Evolutionary conservation across 1,140 invertebrate species (phyloP), one percentile per base, ranked within the genome.

Genomic region (Halyomorpha halys): DNA sequence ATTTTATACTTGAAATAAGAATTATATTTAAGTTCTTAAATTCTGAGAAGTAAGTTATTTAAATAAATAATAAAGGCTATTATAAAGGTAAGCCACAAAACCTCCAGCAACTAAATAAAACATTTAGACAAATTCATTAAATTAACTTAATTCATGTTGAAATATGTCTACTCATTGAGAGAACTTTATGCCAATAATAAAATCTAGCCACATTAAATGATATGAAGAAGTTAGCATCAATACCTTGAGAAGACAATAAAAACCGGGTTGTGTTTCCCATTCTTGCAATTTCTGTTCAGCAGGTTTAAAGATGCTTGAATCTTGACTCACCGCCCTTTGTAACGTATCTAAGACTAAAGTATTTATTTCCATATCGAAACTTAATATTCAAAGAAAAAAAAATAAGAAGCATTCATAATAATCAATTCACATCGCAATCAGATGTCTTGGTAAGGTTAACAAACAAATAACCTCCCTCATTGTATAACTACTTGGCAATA

Each of bases 201-300:
- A 23, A 23, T 49, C 11, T 18, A 49, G n/a, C 2, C 4, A 56
- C 4, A 25, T 56, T 15, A 23, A 2, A 9, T 16, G 25, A 60
- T 51, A 16, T n/a, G 19, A 25, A 23, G 59, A 34, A 60, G 16
- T n/a, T 39, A 61, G 15, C 15, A 64, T 45, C 76, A 78, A 80
- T 81, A 92, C 89, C 74, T 87, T 79, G 70, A 97, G 77, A 49
- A 86, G 81, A 66, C 86, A 85, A 76, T 95, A 94, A 75, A 94
- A 96, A 64, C 92, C 92, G 53, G 86, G 83, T 73, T 90, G 82
- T 49, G 79, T 84, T 79, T 96, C 91, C 89, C 91, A 94, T 77
- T 87, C 82, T 72, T 84, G 82, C 14, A 97, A 79, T 70, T 88
- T 89, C 66, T 83, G 80, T 76, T 95, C 92, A 18, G 92, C 91